These are phyloP conservation scores for Megalops cyprinoides DNA, from an alignment of 2,797 vertebrate species.

Conservation along the genomic window DNA sequence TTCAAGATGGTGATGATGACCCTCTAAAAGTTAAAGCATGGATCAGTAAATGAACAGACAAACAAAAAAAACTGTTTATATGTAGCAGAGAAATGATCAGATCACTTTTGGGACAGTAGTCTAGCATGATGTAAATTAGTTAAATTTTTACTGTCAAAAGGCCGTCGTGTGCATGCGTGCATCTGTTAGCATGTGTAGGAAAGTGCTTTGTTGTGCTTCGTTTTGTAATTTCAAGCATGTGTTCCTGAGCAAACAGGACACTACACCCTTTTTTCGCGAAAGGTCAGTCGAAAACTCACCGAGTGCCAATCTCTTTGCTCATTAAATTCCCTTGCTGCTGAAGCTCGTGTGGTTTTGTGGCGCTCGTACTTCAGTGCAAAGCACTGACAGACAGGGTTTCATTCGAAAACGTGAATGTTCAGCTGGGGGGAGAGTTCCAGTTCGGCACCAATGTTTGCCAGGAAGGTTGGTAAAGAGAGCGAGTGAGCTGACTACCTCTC, in stretches of 20 bases:
- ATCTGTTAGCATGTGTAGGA: neutral
- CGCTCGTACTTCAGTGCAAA: too few relatives aligned
- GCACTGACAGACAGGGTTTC: too few relatives aligned
- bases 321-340: slow-evolving; percentile 65
- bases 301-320: slow-evolving; percentile 52
- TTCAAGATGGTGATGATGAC: too few relatives aligned
- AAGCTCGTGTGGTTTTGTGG: slow-evolving; percentile 56
- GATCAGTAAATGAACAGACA: neutral
- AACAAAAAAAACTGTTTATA: neutral
- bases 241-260: neutral
- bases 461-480: neutral
- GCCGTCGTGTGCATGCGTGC: neutral
- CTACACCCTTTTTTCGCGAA: neutral
- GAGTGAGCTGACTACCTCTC: neutral
- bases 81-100: neutral
- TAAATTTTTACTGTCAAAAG: neutral
- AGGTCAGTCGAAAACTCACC: neutral
- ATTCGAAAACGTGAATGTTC: too few relatives aligned
- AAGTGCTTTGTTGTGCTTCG: neutral
- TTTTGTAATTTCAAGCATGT: slow-evolving; percentile 4
- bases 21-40: too few relatives aligned
- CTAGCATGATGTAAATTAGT: neutral
- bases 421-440: neutral
- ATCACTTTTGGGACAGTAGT: neutral
- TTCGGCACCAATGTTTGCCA: neutral